Base-by-base conservation (phyloP, 2,113 vertebrate genomes). In the Leiothrix lutea region DNA sequence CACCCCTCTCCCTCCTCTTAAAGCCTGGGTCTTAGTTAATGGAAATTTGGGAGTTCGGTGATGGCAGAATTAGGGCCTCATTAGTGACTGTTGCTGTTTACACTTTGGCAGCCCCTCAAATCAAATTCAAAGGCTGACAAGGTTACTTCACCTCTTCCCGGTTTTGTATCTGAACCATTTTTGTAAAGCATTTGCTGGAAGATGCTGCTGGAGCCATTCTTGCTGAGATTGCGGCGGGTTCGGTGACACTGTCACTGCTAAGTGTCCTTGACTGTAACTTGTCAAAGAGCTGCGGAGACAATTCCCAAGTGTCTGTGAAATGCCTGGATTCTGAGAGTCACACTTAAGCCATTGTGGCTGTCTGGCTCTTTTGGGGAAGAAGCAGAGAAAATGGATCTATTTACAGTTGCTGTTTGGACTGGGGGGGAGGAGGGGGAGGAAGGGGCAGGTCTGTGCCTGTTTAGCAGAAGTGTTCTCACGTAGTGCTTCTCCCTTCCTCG, bases 221-320 rank as follows among this genome's bases (percentile, higher is more conserved):
- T 7, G n/a, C 54, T n/a, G 91, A 48, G 80, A 12, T 6, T 7
- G 40, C 0, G 4, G 42, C 5, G 16, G 16, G 77, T 40, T 78
- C 12, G 28, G 70, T 75, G 94, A 73, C 88, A 80, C 88, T 48
- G 26, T 60, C 54, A 14, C 60, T 75, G 88, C 88, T 33, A 79
- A 97, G 94, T 90, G 94, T 78, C 96, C 94, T 94, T 93, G 95
- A 95, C 44, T 61, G 88, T 71, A 70, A 64, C 85, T 58, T 62
- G 81, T 85, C 17, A 60, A 86, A 94, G 82, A 90, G 85, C 92
- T 62, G 81, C 3, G 5, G 79, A 66, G 94, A 77, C 87, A 80
- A 40, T 88, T 91, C 75, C 58, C 38, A 18, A 84, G 81, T n/a
- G 54, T 80, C 79, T 77, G 70, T 51, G 75, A 91, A 77, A 90